phyloP scores from a whole-genome alignment of 2,888 invertebrate species.

The Notodonta dromedarius region DNA sequence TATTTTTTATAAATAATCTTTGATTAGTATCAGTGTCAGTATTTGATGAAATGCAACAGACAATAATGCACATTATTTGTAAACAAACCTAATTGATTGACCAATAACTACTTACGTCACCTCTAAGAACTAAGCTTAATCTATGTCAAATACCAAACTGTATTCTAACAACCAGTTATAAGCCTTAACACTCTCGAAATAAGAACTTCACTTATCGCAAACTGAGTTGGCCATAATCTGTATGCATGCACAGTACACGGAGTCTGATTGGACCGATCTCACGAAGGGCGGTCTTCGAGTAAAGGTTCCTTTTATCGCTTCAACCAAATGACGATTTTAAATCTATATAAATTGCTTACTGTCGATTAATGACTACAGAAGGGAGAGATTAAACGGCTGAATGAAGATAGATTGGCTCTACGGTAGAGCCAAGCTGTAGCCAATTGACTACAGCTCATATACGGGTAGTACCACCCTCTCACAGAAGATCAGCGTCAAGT shows the following conservation, averaged over 20 bases:
- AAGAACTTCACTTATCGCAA: slow-evolving; percentile 23
- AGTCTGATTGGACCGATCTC: slow-evolving; percentile 3
- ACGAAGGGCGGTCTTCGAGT: slow-evolving; percentile 42
- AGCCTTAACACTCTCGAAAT: slow-evolving; percentile 29
- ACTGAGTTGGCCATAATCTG: slow-evolving; percentile 51
- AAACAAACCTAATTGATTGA: not conserved
- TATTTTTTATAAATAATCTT: too few species aligned
- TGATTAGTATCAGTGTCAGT: too few species aligned
- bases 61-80: too few species aligned
- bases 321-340: slow-evolving; percentile 59
- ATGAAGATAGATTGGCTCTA: slow-evolving; percentile 2
- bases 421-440: too few species aligned
- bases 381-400: slow-evolving; percentile 1
- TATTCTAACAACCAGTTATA: slow-evolving; percentile 16
- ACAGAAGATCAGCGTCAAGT: too few species aligned
- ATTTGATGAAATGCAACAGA: too few species aligned
- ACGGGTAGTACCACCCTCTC: too few species aligned
- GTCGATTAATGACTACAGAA: slow-evolving; percentile 10
- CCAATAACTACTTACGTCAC: slow-evolving; percentile 4
- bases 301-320: slow-evolving; percentile 70
- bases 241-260: slow-evolving; percentile 50
- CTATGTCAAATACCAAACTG: slow-evolving; percentile 26
- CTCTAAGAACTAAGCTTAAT: slow-evolving; percentile 25
- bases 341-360: slow-evolving; percentile 39
- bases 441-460: too few species aligned